Percentiles rank a stretch among this genome's conserved stretches.
Evolutionary conservation across 2,113 vertebrate species (phyloP).

Genomic region (Ploceus nigricollis): DNA sequence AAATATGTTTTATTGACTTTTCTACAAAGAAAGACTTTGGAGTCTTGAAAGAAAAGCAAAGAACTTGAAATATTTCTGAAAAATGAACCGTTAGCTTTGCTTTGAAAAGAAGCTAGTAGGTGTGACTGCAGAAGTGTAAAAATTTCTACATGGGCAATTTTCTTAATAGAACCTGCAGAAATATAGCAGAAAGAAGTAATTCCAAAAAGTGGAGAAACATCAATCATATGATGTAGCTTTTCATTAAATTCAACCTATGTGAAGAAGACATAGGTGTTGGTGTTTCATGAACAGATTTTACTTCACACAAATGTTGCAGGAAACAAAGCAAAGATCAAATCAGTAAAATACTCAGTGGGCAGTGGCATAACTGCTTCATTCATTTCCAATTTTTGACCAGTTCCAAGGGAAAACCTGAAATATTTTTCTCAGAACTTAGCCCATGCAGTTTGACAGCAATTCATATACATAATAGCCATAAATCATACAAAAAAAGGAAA

Average conservation of each 20-base stretch:
- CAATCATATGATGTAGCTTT: background rate
- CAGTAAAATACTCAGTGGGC: background rate
- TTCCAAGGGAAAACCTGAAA: background rate
- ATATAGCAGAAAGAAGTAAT: background rate
- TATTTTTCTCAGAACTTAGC: background rate
- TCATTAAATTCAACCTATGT: background rate
- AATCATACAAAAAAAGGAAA: background rate
- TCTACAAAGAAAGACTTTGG: background rate
- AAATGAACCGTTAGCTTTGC: background rate
- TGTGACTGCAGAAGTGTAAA: background rate
- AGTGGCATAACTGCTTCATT: accelerated
- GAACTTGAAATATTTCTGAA: background rate
- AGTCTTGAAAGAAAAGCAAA: background rate
- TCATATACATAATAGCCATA: background rate
- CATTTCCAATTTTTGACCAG: background rate
- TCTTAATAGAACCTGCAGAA: background rate
- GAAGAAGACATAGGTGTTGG: background rate
- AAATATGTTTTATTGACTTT: background rate
- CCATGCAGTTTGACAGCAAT: background rate
- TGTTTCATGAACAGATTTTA: background rate
- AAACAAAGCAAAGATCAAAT: background rate
- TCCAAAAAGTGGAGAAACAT: background rate
- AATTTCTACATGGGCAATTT: background rate
- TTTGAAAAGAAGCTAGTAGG: background rate
- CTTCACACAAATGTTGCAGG: background rate